Evolutionary conservation across 2,888 invertebrate genomes (phyloP).

Genomic region (Neoitamus cyanurus): DNA sequence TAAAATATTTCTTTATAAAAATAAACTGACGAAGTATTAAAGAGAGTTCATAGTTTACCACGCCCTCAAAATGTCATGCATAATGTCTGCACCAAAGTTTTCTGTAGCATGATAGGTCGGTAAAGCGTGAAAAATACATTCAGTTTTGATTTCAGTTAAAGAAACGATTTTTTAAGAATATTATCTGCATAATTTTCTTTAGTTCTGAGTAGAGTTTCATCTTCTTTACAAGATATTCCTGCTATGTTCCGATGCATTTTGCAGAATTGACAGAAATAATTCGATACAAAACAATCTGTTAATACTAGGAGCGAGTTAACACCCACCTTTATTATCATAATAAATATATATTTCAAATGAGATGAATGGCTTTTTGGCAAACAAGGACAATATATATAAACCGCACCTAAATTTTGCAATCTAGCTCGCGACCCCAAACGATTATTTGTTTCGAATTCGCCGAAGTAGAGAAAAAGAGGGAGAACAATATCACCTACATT

Average conservation of each 20-base stretch:
- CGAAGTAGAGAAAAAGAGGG: constrained; percentile 22
- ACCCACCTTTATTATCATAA: constrained; percentile 40
- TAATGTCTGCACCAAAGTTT: constrained; percentile 6
- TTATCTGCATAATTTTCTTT: background rate
- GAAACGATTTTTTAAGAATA: background rate
- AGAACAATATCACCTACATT: background rate
- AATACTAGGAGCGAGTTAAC: constrained; percentile 37
- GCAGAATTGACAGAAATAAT: constrained; percentile 31
- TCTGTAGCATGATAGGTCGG: background rate
- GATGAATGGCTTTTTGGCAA: background rate
- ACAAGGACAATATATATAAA: constrained; percentile 32
- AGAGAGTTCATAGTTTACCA: constrained; percentile 1
- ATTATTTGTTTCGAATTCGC: constrained; percentile 38
- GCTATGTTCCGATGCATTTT: constrained; percentile 32
- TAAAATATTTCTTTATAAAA: constrained; percentile 26
- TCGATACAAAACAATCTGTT: constrained; percentile 31
- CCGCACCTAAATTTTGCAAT: background rate
- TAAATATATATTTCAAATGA: constrained; percentile 33
- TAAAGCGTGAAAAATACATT: background rate
- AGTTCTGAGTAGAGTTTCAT: background rate
- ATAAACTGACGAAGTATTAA: constrained; percentile 2
- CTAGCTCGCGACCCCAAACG: constrained; percentile 18
- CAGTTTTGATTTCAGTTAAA: background rate
- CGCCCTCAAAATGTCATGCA: constrained; percentile 26
- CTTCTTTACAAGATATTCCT: constrained; percentile 3